A percentile compares a stretch with the other conserved stretches of the same genome.
Conservation (phyloP, 1,140 invertebrate genomes). For the Pseudomyrmex gracilis region DNA sequence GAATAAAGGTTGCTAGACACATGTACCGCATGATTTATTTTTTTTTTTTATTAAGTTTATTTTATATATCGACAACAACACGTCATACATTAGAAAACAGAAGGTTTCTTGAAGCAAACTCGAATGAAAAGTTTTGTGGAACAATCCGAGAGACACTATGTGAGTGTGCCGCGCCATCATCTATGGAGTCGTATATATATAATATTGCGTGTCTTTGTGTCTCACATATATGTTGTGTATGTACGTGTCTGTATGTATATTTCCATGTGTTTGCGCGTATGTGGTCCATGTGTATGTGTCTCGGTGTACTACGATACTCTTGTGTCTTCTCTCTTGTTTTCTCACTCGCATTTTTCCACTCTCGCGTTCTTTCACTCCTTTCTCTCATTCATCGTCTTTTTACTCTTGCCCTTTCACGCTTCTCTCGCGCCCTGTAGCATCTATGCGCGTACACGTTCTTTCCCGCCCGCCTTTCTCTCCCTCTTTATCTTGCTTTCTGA, state of each 20-base stretch:
- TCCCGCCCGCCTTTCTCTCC: conserved; percentile 54
- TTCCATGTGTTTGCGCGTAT: conserved; percentile 61
- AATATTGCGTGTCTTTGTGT: conserved; percentile 83
- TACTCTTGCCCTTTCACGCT: conserved; percentile 13
- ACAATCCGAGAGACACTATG: conserved; percentile 87
- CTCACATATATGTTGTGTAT: conserved; percentile 63
- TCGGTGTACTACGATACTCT: conserved; percentile 82
- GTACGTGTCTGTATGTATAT: conserved; percentile 64
- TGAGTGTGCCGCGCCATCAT: conserved; percentile 86
- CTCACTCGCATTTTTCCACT: conserved; percentile 60
- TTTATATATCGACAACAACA: conserved; percentile 87
- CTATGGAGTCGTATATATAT: conserved; percentile 86
- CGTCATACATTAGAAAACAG: conserved; percentile 87
- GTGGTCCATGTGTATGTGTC: conserved; percentile 57
- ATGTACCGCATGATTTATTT: conserved; percentile 75
- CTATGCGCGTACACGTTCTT: conserved; percentile 45
- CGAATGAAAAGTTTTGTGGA: conserved; percentile 86
- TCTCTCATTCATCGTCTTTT: conserved; percentile 54
- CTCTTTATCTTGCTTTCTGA: conserved; percentile 39
- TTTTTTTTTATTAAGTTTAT: conserved; percentile 86
- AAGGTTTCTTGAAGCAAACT: conserved; percentile 87
- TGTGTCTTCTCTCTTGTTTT: conserved; percentile 75
- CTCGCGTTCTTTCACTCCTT: conserved; percentile 50
- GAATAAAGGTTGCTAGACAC: conserved; percentile 53
- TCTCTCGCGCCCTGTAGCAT: conserved; percentile 34